Evolutionary conservation across 2,888 invertebrate species (phyloP).

Genomic region (Caenorhabditis sp.): DNA sequence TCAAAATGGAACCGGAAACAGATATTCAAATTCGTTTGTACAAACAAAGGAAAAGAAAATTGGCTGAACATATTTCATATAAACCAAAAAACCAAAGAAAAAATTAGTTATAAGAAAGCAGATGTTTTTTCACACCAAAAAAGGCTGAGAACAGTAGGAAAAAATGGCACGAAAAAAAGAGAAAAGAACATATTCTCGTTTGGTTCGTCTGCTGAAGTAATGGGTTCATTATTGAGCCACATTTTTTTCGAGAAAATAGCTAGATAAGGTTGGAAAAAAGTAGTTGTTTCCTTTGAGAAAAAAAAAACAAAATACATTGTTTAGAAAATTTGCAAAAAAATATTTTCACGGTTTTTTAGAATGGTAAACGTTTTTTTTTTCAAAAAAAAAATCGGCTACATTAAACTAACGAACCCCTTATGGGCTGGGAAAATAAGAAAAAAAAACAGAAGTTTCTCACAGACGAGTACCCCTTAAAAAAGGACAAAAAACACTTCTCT

Average conservation of each 20-base stretch:
- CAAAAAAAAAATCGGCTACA: no score
- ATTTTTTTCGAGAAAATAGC: not conserved
- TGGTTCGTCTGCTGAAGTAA: not conserved
- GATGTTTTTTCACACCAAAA: not conserved
- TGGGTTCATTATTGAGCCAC: conserved; percentile 1
- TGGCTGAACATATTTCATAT: not conserved
- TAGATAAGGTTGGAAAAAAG: not conserved
- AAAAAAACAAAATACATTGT: no score
- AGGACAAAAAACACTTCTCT: no score
- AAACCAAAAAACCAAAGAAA: not conserved
- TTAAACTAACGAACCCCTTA: no score
- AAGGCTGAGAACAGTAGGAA: not conserved
- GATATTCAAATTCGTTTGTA: no score
- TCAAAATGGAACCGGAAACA: no score
- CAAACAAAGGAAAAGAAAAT: not conserved
- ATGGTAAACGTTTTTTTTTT: no score
- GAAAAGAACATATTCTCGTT: not conserved
- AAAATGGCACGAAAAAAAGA: not conserved
- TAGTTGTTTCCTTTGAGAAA: not conserved
- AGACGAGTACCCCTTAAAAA: no score
- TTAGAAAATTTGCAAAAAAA: no score
- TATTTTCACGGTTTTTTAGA: no score
- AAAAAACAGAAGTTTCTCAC: no score
- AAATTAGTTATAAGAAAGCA: not conserved
- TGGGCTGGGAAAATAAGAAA: no score